Evolutionary conservation across 2,797 vertebrate genomes (phyloP).

Genomic region (Gymnoscopelus braueri): DNA sequence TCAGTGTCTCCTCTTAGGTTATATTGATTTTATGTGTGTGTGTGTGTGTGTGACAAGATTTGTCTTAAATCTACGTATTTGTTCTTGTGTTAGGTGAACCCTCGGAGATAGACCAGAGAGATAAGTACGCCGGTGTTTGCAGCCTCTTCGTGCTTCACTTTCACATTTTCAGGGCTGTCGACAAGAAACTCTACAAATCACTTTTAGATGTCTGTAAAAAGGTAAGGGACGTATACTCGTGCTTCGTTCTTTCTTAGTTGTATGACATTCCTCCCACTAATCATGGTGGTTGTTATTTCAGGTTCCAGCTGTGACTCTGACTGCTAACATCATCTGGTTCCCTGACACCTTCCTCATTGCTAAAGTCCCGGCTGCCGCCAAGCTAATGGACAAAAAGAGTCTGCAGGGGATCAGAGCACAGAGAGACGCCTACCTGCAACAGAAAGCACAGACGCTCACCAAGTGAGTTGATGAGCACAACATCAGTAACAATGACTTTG

Average conservation of each 20-base stretch:
- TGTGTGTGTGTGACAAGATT: not conserved
- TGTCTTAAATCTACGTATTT: slow-evolving; percentile 1
- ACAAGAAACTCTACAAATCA: slow-evolving; percentile 96
- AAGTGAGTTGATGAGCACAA: slow-evolving; percentile 75
- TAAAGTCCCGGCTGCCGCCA: slow-evolving; percentile 92
- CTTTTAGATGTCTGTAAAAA: slow-evolving; percentile 97
- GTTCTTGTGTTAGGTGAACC: slow-evolving; percentile 87
- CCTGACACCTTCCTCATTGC: slow-evolving; percentile 90
- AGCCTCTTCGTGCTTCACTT: slow-evolving; percentile 95
- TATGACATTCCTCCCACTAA: not conserved
- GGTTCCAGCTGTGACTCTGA: slow-evolving; percentile 96
- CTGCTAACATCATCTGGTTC: slow-evolving; percentile 97
- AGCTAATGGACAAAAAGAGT: slow-evolving; percentile 95
- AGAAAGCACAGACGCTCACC: slow-evolving; percentile 90
- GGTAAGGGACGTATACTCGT: slow-evolving; percentile 84
- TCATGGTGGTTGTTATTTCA: slow-evolving; percentile 45
- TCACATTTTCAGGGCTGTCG: slow-evolving; percentile 94
- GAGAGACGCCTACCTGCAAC: slow-evolving; percentile 91
- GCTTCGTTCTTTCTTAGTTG: not conserved
- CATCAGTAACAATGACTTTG: not conserved
- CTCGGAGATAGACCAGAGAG: slow-evolving; percentile 97
- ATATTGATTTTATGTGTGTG: not conserved
- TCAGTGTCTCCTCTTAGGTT: slow-evolving; percentile 56
- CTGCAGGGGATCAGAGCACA: slow-evolving; percentile 86
- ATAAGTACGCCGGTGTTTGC: slow-evolving; percentile 93